Conservation (phyloP, 2,113 vertebrate genomes). For the Pedionomus torquatus region DNA sequence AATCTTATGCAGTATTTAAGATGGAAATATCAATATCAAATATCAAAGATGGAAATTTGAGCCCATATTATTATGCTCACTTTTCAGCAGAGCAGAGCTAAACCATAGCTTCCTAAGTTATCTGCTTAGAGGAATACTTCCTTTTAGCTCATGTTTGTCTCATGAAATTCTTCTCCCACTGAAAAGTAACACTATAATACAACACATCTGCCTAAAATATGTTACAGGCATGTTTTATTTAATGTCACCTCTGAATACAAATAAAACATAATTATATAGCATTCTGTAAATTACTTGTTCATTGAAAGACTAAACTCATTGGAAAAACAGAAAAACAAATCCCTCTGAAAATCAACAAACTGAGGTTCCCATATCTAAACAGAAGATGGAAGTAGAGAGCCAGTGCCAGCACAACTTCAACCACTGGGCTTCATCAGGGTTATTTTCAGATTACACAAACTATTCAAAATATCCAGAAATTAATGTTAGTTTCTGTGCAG, state of each 20-base stretch:
- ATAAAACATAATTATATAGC: not conserved
- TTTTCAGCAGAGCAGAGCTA: not conserved
- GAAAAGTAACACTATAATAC: not conserved
- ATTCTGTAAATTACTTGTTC: fast-evolving
- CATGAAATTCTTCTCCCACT: not conserved
- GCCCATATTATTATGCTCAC: not conserved
- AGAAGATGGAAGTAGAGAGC: not conserved
- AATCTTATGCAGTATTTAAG: not conserved
- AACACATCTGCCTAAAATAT: not conserved
- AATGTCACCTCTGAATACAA: not conserved
- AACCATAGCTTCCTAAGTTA: not conserved
- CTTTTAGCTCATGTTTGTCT: not conserved
- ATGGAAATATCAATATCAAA: not conserved
- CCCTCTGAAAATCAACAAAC: not conserved
- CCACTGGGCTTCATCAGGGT: not conserved
- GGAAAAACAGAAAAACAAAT: not conserved
- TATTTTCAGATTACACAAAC: not conserved
- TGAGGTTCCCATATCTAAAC: not conserved
- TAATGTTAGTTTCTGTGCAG: not conserved
- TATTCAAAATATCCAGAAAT: not conserved
- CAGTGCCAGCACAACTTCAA: not conserved
- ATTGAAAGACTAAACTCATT: not conserved
- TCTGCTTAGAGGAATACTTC: not conserved
- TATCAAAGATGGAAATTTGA: not conserved
- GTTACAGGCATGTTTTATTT: not conserved